Conservation (phyloP, 1,140 invertebrate genomes). For the Ericerus pela region DNA sequence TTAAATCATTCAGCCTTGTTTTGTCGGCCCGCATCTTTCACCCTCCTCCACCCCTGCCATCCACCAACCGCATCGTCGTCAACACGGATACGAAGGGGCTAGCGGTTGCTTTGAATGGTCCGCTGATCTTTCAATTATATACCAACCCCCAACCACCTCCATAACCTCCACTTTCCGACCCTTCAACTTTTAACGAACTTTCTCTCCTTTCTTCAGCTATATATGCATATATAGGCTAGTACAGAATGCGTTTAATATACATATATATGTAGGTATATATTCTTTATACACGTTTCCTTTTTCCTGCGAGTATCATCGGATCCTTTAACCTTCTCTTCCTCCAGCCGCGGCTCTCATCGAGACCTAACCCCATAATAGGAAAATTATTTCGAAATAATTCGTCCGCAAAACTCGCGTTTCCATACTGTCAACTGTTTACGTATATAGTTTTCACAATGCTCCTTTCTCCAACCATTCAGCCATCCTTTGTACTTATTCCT, state of each 20-base stretch:
- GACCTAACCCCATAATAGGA: conserved; percentile 5
- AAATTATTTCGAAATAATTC: conserved; percentile 9
- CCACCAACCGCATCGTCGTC: too few species aligned
- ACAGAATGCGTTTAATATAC: too few species aligned
- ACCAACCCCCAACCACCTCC: too few species aligned
- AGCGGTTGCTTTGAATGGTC: conserved; percentile 6
- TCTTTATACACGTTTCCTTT: too few species aligned
- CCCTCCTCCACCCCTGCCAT: conserved; percentile 3
- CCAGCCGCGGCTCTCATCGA: too few species aligned
- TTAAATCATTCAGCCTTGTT: conserved; percentile 11
- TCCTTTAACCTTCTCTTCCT: too few species aligned
- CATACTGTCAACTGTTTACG: conserved; percentile 9
- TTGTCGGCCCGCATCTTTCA: conserved; percentile 5
- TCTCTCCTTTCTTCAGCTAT: conserved; percentile 11
- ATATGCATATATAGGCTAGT: too few species aligned
- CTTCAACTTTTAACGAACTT: conserved; percentile 10
- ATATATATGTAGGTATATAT: too few species aligned
- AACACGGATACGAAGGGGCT: too few species aligned
- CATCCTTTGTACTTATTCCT: background rate
- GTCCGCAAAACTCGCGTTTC: conserved; percentile 7
- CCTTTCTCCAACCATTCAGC: background rate
- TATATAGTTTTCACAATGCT: background rate
- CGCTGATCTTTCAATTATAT: conserved; percentile 8
- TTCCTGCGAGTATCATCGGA: background rate
- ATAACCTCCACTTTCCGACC: background rate